Evolutionary conservation across 1,140 invertebrate genomes (phyloP), one percentile per base, ranked within the genome.

Genomic region (Heliothis virescens): DNA sequence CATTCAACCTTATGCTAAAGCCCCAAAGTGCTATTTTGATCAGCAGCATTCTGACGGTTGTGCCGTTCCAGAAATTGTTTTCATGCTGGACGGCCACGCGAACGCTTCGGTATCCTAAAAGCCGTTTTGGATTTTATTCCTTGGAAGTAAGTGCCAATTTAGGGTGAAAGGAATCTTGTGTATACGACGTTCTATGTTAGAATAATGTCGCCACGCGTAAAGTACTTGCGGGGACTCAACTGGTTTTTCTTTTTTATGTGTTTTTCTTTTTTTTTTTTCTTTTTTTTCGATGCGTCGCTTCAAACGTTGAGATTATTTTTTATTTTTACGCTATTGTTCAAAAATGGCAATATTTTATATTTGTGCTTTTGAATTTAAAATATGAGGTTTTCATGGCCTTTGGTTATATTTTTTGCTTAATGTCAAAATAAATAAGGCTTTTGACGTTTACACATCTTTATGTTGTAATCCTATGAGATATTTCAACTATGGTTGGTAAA

Each of bases 211-310:
- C 74, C 74, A 76, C 59, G 59, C 74, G 74, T 65, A 76, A 76
- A 76, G 74, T 76, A 76, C 74, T 76, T 65, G 74, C 26, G 74
- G 74, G 59, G 60, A 76, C 74, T 65, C 74, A 76, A 76, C 74
- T 76, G 74, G 74, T 75, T 76, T 76, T 63, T 60, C 62, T 29
- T 65, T 63, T 76, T 76, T 63, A 65, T 76, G 18, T 76, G 12
- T 53, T 41, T 63, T 57, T 55, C n/a, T 16, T 55, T 29, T 65
- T 55, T 57, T 63, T 75, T 75, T 60, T 5, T 48, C 59, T 18
- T 76, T 76, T 63, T 41, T 65, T 76, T 52, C 59, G 74, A 76
- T 63, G 74, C 57, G 59, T 52, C 29, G 48, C 26, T 47, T 50
- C 74, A 76, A 65, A 34, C n/a, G 15, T 34, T 65, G 48, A n/a